These are phyloP conservation scores for Cantharis flavilabris DNA, from an alignment of 2,888 invertebrate genomes.

Conservation along the genomic window DNA sequence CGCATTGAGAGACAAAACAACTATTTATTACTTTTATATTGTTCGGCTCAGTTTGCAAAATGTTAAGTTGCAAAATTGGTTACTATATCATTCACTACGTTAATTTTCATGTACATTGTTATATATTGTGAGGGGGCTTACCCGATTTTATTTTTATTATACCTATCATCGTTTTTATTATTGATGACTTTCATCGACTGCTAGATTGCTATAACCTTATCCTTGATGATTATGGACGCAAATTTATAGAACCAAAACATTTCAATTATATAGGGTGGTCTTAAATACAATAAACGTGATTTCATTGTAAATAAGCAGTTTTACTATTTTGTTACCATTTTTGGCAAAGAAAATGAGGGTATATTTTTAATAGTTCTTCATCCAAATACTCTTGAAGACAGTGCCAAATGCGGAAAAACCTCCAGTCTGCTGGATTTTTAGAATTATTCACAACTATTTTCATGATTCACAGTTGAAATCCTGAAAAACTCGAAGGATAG, in stretches of 20 bases:
- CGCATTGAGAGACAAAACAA: slow-evolving; percentile 15
- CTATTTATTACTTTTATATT: not conserved
- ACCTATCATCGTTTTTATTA: not conserved
- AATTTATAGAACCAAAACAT: not conserved
- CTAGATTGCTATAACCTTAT: not conserved
- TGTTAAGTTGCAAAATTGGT: not conserved
- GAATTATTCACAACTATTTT: no score
- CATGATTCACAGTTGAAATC: no score
- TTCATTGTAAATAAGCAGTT: no score
- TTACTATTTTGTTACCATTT: no score
- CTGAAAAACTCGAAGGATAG: no score
- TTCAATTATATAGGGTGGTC: not conserved
- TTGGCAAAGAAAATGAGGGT: no score
- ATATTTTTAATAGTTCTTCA: no score
- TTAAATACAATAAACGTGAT: no score
- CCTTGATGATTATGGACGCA: not conserved
- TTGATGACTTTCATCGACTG: not conserved
- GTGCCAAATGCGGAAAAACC: no score
- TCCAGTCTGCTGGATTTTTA: no score
- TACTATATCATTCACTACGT: not conserved
- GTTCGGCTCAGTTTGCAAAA: not conserved
- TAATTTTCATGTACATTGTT: not conserved
- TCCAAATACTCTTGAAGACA: no score
- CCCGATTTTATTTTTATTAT: not conserved
- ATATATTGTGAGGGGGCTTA: not conserved